phyloP scores from a whole-genome alignment of 2,888 invertebrate species.

The Ephialtes manifestator region DNA sequence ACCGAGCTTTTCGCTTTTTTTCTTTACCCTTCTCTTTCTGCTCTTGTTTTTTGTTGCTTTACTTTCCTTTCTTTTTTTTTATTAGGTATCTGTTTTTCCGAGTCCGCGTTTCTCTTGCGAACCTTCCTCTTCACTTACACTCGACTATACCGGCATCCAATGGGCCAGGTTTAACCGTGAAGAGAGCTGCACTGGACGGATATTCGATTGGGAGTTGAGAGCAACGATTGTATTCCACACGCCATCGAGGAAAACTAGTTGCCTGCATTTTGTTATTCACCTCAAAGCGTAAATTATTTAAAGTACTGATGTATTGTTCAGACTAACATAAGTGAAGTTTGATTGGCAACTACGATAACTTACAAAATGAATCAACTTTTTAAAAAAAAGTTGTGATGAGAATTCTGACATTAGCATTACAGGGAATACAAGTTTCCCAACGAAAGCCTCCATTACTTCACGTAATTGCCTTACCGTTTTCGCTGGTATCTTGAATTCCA shows the following conservation, averaged over 20 bases:
- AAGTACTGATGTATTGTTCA: not conserved
- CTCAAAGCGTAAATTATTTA: not conserved
- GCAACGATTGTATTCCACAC: conserved; percentile 63
- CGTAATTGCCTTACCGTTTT: not conserved
- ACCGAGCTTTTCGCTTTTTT: conserved; percentile 6
- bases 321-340: not conserved
- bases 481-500: not conserved
- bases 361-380: not conserved
- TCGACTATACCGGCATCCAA: not conserved
- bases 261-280: conserved; percentile 21
- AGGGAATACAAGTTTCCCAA: too few relatives aligned
- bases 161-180: conserved; percentile 1
- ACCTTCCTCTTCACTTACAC: conserved; percentile 4
- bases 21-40: conserved; percentile 34
- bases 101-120: conserved; percentile 7
- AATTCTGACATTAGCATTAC: not conserved
- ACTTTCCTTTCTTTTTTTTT: not conserved
- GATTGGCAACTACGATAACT: not conserved
- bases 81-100: conserved; percentile 13
- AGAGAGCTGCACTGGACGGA: conserved; percentile 44
- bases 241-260: conserved; percentile 28
- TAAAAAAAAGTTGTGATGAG: not conserved
- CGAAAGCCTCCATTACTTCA: not conserved
- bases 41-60: conserved; percentile 28
- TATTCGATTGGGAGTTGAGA: conserved; percentile 66